Evolutionary conservation across 2,888 invertebrate species (phyloP).

Genomic region (Hybos culiciformis): DNA sequence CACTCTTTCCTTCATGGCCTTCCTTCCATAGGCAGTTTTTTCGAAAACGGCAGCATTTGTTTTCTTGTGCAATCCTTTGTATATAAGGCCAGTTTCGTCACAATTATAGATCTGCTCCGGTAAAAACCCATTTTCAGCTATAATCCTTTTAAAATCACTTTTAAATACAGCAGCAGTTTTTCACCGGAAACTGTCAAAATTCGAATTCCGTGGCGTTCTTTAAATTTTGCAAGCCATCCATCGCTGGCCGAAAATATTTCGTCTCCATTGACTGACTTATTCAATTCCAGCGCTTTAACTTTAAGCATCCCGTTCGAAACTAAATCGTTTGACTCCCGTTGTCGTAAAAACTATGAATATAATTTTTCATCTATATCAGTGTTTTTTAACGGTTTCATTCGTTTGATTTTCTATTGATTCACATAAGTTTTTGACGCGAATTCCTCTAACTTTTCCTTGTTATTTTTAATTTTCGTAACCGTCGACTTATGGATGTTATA

Average conservation of each 20-base stretch:
- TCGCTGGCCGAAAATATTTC: background rate
- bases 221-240: slow-evolving; percentile 1
- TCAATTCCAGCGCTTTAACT: background rate
- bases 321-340: background rate
- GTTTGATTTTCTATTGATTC: background rate
- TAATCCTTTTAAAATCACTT: slow-evolving; percentile 1
- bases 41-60: slow-evolving; percentile 1
- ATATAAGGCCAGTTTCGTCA: background rate
- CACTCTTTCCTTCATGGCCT: background rate
- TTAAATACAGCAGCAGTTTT: background rate
- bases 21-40: slow-evolving; percentile 1
- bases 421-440: background rate
- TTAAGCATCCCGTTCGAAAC: background rate
- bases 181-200: background rate
- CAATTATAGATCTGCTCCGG: background rate
- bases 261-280: background rate
- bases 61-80: background rate
- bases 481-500: slow-evolving; percentile 1
- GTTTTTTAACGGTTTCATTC: background rate
- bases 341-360: background rate
- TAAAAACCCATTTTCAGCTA: background rate
- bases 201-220: background rate
- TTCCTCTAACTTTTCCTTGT: background rate
- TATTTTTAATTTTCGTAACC: background rate
- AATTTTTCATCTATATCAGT: background rate